Evolutionary conservation across 1,140 invertebrate species (phyloP).

Genomic region (Ctenoplectra terminalis): DNA sequence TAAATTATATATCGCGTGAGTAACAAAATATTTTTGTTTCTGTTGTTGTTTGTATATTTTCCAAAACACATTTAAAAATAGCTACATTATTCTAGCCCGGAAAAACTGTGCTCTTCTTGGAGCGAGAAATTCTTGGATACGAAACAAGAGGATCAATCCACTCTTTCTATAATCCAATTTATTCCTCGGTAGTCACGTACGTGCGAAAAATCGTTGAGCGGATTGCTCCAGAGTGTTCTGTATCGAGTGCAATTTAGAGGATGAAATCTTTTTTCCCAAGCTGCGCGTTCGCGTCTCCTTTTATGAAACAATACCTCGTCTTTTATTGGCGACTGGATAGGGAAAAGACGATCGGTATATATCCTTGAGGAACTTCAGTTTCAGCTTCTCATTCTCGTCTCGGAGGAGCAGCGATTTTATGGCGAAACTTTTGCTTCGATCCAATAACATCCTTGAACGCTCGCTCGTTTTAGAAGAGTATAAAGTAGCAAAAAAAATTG

Average conservation of each 20-base stretch:
- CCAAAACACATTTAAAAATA: neutral
- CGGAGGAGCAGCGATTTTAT: neutral
- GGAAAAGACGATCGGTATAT: neutral
- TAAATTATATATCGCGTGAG: too few relatives aligned
- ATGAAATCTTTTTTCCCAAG: neutral
- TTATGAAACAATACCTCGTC: neutral
- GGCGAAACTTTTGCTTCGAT: neutral
- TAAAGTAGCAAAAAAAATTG: neutral
- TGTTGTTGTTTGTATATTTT: too few relatives aligned
- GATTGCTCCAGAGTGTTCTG: neutral
- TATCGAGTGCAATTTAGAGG: neutral
- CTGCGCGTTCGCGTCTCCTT: neutral
- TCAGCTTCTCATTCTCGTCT: neutral
- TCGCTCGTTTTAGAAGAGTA: neutral
- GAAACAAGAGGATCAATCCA: slow-evolving; percentile 14
- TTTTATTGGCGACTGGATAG: neutral
- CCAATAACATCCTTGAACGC: neutral
- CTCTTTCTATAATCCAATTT: slow-evolving; percentile 35
- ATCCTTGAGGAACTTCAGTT: neutral
- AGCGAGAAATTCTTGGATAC: neutral
- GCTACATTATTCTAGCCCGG: too few relatives aligned
- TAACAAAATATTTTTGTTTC: too few relatives aligned
- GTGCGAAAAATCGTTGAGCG: slow-evolving; percentile 12
- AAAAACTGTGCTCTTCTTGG: neutral
- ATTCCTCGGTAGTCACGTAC: slow-evolving; percentile 35